phyloP scores from a whole-genome alignment of 2,888 invertebrate genomes.

The Tipula unca region DNA sequence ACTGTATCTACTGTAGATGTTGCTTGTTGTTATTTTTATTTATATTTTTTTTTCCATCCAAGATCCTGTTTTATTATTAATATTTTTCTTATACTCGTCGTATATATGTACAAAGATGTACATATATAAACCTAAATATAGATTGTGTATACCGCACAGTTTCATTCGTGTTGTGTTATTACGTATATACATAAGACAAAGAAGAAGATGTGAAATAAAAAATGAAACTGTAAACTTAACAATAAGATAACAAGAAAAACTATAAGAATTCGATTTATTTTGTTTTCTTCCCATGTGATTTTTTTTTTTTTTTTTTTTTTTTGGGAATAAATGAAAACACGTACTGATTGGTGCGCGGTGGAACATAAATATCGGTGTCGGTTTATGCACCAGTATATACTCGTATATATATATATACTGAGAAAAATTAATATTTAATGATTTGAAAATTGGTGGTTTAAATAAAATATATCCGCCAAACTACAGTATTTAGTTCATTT shows the following conservation, averaged over 20 bases:
- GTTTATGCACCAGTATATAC: too few species aligned
- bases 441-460: too few species aligned
- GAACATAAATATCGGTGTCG: too few species aligned
- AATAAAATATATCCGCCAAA: too few species aligned
- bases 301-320: too few species aligned
- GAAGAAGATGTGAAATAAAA: neutral
- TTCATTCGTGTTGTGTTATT: neutral
- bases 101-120: neutral
- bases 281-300: neutral
- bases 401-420: too few species aligned
- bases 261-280: neutral
- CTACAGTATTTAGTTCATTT: too few species aligned
- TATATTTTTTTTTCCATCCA: neutral
- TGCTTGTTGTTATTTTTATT: neutral
- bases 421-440: too few species aligned
- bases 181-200: neutral
- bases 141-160: neutral
- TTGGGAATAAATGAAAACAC: too few species aligned
- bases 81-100: neutral
- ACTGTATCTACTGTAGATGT: neutral
- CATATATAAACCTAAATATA: neutral
- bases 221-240: neutral
- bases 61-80: neutral
- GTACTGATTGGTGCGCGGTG: too few species aligned
- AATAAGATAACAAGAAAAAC: neutral